These are phyloP conservation scores for Rugalucina vietnamica DNA, from an alignment of 2,888 invertebrate species.

Conservation along the genomic window DNA sequence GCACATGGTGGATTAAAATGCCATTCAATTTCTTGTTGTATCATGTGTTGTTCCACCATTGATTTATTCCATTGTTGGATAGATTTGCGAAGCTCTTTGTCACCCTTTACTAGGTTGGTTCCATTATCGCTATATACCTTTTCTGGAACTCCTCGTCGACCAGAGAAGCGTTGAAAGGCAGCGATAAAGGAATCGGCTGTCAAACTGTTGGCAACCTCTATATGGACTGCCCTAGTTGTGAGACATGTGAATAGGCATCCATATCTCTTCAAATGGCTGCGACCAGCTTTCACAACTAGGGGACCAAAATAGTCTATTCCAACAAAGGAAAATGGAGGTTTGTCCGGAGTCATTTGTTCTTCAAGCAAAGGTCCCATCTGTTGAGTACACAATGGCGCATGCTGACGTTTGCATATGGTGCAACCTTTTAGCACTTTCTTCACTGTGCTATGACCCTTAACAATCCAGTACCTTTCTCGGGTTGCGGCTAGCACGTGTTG, in stretches of 20 bases:
- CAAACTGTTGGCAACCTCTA: slow-evolving; percentile 26
- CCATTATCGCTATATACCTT: slow-evolving; percentile 47
- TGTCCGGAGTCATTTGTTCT: slow-evolving; percentile 23
- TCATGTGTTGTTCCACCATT: neutral
- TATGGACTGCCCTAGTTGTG: slow-evolving; percentile 7
- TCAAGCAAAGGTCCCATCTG: slow-evolving; percentile 33
- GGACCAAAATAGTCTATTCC: slow-evolving; percentile 47
- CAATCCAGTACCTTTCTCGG: neutral
- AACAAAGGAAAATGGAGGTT: slow-evolving; percentile 43
- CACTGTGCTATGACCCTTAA: neutral
- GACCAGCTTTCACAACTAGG: slow-evolving; percentile 33
- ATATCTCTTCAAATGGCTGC: slow-evolving; percentile 29
- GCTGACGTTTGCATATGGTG: slow-evolving; percentile 19
- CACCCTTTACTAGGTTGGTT: slow-evolving; percentile 37
- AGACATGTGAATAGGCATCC: slow-evolving; percentile 48
- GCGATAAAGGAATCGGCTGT: slow-evolving; percentile 40
- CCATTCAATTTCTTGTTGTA: slow-evolving; percentile 31
- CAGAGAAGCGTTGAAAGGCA: slow-evolving; percentile 44
- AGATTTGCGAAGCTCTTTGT: slow-evolving; percentile 33
- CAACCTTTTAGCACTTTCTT: slow-evolving; percentile 16
- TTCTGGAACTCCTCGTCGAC: slow-evolving; percentile 37
- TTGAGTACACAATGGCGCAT: neutral
- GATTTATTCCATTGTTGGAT: slow-evolving; percentile 41
- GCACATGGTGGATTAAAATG: slow-evolving; percentile 45
- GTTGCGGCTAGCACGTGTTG: slow-evolving; percentile 10